These are phyloP conservation scores for Helicoverpa assulta DNA, from an alignment of 2,888 invertebrate species.

Conservation along the genomic window DNA sequence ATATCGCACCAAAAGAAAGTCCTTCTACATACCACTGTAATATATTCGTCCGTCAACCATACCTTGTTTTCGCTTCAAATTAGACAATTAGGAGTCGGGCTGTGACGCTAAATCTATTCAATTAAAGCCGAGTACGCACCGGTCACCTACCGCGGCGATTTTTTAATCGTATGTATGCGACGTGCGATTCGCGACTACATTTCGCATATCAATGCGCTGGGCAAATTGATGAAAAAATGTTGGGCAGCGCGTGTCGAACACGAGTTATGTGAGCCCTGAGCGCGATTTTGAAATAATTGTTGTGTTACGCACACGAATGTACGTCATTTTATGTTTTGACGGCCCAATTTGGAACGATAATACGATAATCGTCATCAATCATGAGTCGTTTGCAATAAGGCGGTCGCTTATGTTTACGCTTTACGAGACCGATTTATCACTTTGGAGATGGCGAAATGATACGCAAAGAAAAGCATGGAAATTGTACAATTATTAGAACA, in stretches of 20 bases:
- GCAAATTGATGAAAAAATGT: constrained; percentile 85
- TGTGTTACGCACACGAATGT: constrained; percentile 56
- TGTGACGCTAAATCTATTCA: constrained; percentile 87
- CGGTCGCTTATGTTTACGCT: neutral
- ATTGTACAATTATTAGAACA: neutral
- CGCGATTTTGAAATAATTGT: constrained; percentile 71
- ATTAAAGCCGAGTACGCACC: constrained; percentile 87
- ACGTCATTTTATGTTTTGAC: constrained; percentile 34
- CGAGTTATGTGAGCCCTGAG: constrained; percentile 71
- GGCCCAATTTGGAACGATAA: constrained; percentile 3
- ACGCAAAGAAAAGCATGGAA: neutral
- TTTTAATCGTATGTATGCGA: constrained; percentile 89
- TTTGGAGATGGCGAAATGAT: neutral
- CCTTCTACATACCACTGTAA: constrained; percentile 85
- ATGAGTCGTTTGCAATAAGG: neutral
- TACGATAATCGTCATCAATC: too few species aligned
- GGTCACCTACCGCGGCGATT: constrained; percentile 89
- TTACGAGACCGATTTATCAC: neutral
- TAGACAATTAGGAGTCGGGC: constrained; percentile 88
- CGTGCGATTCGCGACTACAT: constrained; percentile 84
- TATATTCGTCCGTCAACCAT: constrained; percentile 83
- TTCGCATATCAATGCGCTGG: constrained; percentile 88
- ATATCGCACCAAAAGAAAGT: constrained; percentile 89
- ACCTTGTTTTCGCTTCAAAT: constrained; percentile 89
- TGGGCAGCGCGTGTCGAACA: constrained; percentile 77